phyloP scores from a whole-genome alignment of 2,113 vertebrate genomes.

The Gnathonemus longibarbis region DNA sequence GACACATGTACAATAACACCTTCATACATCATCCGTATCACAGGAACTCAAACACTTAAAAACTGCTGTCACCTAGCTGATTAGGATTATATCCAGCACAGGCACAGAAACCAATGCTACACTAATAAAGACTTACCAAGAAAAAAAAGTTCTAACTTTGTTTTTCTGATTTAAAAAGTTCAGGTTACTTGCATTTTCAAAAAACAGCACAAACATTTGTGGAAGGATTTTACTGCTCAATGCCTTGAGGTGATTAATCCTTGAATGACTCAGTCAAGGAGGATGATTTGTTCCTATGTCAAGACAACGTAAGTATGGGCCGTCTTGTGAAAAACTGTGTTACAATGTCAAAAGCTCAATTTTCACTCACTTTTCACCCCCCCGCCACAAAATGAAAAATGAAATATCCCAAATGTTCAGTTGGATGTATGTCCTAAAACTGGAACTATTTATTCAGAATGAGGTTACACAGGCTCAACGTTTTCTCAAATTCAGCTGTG shows the following conservation, averaged over 20 bases:
- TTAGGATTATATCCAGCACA: not conserved
- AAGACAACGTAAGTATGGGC: not conserved
- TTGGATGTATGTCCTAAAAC: not conserved
- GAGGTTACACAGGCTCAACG: not conserved
- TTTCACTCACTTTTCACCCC: not conserved
- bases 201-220: not conserved
- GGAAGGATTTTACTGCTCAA: not conserved
- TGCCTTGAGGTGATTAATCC: not conserved
- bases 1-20: not conserved
- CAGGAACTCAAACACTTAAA: not conserved
- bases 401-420: not conserved
- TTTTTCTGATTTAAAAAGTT: not conserved
- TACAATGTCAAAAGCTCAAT: not conserved
- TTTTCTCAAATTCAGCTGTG: not conserved
- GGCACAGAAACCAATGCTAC: not conserved
- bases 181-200: not conserved
- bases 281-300: not conserved
- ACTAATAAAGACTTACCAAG: no score
- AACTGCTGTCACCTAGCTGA: not conserved
- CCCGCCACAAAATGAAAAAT: not conserved
- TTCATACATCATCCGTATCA: not conserved
- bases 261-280: not conserved
- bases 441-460: not conserved
- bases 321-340: not conserved
- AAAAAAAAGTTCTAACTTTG: not conserved